A percentile compares a stretch with the other conserved stretches of the same genome.
Evolutionary conservation across 1,140 invertebrate genomes (phyloP).

Genomic region (Drosophila fuyamai): DNA sequence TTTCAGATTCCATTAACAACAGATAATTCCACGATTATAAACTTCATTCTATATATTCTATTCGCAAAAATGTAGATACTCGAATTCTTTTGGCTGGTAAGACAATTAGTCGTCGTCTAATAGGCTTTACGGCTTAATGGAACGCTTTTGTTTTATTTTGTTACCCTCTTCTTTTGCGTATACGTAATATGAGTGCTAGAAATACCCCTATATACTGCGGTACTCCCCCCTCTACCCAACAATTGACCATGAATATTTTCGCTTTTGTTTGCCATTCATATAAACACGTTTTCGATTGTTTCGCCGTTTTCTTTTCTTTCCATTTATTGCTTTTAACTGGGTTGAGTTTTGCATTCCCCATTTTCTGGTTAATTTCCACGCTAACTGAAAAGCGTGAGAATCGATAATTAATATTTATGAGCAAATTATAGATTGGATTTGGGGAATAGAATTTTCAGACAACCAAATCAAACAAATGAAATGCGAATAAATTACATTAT

Average conservation of each 20-base stretch:
- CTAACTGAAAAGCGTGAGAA: constrained; percentile 45
- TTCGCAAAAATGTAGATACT: constrained; percentile 6
- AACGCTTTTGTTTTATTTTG: constrained; percentile 8
- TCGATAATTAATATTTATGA: constrained; percentile 12
- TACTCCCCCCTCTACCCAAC: not conserved
- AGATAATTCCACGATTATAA: not conserved
- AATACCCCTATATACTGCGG: constrained; percentile 3
- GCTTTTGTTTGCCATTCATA: constrained; percentile 35
- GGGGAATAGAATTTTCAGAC: constrained; percentile 15
- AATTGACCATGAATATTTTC: constrained; percentile 55
- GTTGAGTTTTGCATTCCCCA: constrained; percentile 43
- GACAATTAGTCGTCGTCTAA: constrained; percentile 44
- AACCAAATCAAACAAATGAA: not conserved
- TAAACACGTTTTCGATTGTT: constrained; percentile 53
- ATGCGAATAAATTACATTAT: constrained; percentile 30
- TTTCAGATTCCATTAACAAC: not conserved
- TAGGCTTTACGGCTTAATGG: constrained; percentile 31
- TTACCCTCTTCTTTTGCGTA: constrained; percentile 23
- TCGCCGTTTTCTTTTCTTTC: constrained; percentile 32
- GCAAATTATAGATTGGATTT: constrained; percentile 15
- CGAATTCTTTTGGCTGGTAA: constrained; percentile 24
- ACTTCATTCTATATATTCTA: not conserved
- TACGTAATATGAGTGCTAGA: constrained; percentile 49
- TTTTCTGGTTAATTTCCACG: constrained; percentile 30
- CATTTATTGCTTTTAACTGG: constrained; percentile 38